These are phyloP conservation scores for Pinctada fucata DNA, from an alignment of 2,888 invertebrate genomes.

Conservation along the genomic window DNA sequence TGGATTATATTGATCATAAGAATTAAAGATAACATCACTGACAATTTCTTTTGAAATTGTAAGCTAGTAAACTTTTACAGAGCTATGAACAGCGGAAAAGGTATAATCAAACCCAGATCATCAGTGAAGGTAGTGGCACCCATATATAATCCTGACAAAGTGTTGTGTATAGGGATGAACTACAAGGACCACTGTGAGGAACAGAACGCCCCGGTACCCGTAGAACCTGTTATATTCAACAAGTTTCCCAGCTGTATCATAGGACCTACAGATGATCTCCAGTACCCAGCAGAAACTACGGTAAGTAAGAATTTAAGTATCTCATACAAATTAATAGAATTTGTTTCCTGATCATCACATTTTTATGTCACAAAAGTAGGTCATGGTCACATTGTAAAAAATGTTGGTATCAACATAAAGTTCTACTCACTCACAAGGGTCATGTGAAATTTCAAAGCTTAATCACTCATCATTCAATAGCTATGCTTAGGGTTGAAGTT, in stretches of 20 bases:
- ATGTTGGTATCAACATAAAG: no score
- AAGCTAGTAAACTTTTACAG: slow-evolving; percentile 41
- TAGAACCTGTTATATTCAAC: slow-evolving; percentile 90
- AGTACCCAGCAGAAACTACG: slow-evolving; percentile 64
- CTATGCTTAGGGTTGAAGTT: no score
- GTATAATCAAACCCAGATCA: slow-evolving; percentile 51
- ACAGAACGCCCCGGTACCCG: slow-evolving; percentile 85
- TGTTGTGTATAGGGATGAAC: slow-evolving; percentile 90
- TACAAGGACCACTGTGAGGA: slow-evolving; percentile 91
- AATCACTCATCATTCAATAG: no score
- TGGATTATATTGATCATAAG: no score
- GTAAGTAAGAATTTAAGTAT: slow-evolving; percentile 38
- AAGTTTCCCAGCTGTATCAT: slow-evolving; percentile 89
- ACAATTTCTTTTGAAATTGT: no score
- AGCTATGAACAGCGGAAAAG: slow-evolving; percentile 54
- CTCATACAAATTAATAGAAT: neutral
- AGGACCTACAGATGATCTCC: slow-evolving; percentile 80
- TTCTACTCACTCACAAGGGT: no score
- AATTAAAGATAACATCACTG: no score
- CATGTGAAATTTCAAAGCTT: no score
- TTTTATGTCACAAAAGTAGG: neutral
- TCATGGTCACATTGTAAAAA: neutral
- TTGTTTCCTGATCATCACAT: neutral
- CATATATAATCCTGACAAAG: slow-evolving; percentile 88
- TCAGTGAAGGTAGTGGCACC: slow-evolving; percentile 80